phyloP scores from a whole-genome alignment of 2,888 invertebrate genomes.

The Oxytorus armatus region DNA sequence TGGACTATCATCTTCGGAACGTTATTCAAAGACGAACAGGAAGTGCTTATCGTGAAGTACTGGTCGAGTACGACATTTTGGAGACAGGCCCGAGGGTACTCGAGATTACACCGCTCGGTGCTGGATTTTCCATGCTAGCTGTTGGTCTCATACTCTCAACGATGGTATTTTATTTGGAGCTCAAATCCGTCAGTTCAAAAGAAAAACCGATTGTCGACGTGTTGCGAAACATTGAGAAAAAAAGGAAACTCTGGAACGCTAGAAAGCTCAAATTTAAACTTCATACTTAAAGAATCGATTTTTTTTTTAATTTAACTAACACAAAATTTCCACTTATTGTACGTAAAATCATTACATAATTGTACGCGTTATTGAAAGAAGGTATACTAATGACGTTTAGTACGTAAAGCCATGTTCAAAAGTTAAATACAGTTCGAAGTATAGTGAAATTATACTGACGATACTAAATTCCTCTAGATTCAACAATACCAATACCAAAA shows the following conservation, averaged over 20 bases:
- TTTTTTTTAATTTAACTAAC: too few relatives aligned
- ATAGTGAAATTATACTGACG: too few relatives aligned
- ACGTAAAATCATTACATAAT: too few relatives aligned
- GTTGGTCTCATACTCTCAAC: conserved; percentile 74
- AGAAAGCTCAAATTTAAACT: neutral
- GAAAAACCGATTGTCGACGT: conserved; percentile 3
- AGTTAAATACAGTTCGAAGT: too few relatives aligned
- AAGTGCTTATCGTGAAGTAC: conserved; percentile 74
- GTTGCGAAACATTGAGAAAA: neutral
- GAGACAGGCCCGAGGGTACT: conserved; percentile 71
- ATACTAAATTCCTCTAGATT: too few relatives aligned
- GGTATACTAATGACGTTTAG: too few relatives aligned
- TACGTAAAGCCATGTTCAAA: too few relatives aligned
- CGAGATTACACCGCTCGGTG: conserved; percentile 77
- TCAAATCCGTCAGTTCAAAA: conserved; percentile 61
- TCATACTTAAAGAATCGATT: too few relatives aligned
- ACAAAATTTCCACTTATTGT: too few relatives aligned
- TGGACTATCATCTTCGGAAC: conserved; percentile 74
- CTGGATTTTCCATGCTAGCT: conserved; percentile 76
- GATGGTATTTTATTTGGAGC: conserved; percentile 75
- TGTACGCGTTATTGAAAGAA: too few relatives aligned
- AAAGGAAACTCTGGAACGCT: neutral
- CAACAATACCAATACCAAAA: too few relatives aligned
- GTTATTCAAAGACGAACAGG: conserved; percentile 76
- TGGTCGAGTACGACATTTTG: conserved; percentile 74